A percentile compares a stretch with the other conserved stretches of the same genome.
phyloP scores from a whole-genome alignment of 2,888 invertebrate genomes.

The Acrobasis suavella region DNA sequence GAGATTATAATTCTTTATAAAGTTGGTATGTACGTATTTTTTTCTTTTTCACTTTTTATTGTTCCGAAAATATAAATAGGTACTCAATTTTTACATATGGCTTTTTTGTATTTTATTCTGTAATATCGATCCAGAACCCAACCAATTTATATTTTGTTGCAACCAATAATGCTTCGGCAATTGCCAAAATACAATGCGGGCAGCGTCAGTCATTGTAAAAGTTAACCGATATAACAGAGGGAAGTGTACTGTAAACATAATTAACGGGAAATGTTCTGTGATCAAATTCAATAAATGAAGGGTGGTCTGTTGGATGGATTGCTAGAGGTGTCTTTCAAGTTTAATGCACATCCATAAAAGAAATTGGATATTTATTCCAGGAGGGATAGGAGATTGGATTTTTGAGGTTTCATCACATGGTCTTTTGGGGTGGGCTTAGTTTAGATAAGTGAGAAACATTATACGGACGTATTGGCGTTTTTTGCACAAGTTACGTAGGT shows the following conservation, averaged over 20 bases:
- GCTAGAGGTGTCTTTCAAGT: conserved; percentile 26
- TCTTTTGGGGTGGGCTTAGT: conserved; percentile 2
- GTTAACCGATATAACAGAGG: conserved; percentile 24
- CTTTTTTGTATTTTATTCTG: too few relatives aligned
- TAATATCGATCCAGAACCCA: neutral
- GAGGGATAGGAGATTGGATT: conserved; percentile 28
- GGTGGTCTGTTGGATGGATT: conserved; percentile 29
- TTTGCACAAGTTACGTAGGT: too few relatives aligned
- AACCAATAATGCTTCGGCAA: conserved; percentile 29
- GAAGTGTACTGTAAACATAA: conserved; percentile 28
- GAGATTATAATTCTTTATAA: too few relatives aligned
- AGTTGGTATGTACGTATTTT: too few relatives aligned
- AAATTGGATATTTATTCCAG: conserved; percentile 43
- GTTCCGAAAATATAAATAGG: too few relatives aligned
- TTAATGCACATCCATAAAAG: conserved; percentile 39
- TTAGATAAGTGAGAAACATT: neutral
- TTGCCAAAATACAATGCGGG: conserved; percentile 23
- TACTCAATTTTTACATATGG: too few relatives aligned
- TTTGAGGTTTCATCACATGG: conserved; percentile 28
- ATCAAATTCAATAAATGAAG: conserved; percentile 35
- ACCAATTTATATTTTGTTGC: conserved; percentile 6
- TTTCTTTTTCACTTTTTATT: too few relatives aligned
- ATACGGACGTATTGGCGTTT: too few relatives aligned
- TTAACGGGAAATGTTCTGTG: conserved; percentile 28
- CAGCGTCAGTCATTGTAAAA: conserved; percentile 7